These are phyloP conservation scores for Sesamia inferens DNA, from an alignment of 2,888 invertebrate genomes.

Conservation along the genomic window DNA sequence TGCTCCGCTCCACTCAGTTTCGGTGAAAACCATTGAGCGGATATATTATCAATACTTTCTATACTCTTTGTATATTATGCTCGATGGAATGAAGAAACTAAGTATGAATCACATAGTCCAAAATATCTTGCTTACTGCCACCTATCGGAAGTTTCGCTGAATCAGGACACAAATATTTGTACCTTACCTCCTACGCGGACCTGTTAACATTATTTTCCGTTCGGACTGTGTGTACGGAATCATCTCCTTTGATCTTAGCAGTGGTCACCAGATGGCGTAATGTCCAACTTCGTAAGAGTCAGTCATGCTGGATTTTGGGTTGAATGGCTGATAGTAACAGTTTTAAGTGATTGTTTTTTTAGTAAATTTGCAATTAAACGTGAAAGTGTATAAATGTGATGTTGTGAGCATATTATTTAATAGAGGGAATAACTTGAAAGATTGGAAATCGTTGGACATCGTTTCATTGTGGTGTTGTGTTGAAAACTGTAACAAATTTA, in stretches of 20 bases:
- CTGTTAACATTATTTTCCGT: constrained; percentile 17
- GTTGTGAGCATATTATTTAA: constrained; percentile 54
- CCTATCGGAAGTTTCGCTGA: constrained; percentile 26
- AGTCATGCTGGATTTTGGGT: constrained; percentile 74
- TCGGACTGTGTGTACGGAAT: constrained; percentile 5
- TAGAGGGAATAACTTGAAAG: constrained; percentile 43
- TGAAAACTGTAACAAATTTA: constrained; percentile 65
- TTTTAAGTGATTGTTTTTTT: constrained; percentile 70
- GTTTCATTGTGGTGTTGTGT: constrained; percentile 60
- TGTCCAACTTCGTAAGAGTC: constrained; percentile 47
- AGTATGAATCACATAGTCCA: neutral
- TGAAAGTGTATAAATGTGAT: constrained; percentile 54
- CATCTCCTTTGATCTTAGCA: constrained; percentile 26
- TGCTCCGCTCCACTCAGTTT: no score
- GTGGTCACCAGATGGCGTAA: constrained; percentile 74
- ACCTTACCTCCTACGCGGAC: constrained; percentile 7
- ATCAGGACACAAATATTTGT: constrained; percentile 31
- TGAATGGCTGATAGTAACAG: constrained; percentile 84
- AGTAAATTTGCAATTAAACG: constrained; percentile 66
- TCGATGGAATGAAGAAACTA: neutral
- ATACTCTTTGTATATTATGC: no score
- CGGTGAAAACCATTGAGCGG: no score
- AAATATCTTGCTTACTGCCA: constrained; percentile 28
- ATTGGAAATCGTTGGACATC: constrained; percentile 34
- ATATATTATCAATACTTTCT: no score